Conservation (phyloP, 2,797 vertebrate genomes). For the Coendou prehensilis region DNA sequence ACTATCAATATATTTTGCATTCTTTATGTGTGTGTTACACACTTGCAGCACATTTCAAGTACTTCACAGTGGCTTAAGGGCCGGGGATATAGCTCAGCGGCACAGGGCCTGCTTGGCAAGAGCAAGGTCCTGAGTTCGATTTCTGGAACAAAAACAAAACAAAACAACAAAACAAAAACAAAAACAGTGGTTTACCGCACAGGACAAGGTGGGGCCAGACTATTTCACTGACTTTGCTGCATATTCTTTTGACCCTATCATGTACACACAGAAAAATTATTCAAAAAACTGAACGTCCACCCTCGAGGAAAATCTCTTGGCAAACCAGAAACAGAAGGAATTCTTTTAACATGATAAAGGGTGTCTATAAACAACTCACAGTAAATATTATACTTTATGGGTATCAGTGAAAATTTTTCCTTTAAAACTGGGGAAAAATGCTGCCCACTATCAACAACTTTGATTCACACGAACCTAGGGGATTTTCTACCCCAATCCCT, state of each 20-base stretch:
- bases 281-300: not conserved
- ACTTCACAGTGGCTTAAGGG: not conserved
- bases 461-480: not conserved
- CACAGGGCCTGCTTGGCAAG: too few relatives aligned
- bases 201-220: not conserved
- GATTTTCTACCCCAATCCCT: not conserved
- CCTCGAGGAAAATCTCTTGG: not conserved
- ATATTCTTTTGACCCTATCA: not conserved
- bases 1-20: not conserved
- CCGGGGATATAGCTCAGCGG: too few relatives aligned
- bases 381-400: too few relatives aligned
- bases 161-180: too few relatives aligned
- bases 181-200: not conserved
- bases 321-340: not conserved
- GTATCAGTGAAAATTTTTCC: not conserved
- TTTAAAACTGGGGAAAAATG: not conserved
- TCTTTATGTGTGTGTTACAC: not conserved
- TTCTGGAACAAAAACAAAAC: too few relatives aligned
- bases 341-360: not conserved
- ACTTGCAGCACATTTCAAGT: not conserved
- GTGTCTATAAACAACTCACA: not conserved
- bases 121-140: too few relatives aligned
- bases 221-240: accelerated
- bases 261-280: not conserved
- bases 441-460: too few relatives aligned